These are phyloP conservation scores for Conus ventricosus DNA, from an alignment of 1,140 invertebrate species.

Conservation along the genomic window DNA sequence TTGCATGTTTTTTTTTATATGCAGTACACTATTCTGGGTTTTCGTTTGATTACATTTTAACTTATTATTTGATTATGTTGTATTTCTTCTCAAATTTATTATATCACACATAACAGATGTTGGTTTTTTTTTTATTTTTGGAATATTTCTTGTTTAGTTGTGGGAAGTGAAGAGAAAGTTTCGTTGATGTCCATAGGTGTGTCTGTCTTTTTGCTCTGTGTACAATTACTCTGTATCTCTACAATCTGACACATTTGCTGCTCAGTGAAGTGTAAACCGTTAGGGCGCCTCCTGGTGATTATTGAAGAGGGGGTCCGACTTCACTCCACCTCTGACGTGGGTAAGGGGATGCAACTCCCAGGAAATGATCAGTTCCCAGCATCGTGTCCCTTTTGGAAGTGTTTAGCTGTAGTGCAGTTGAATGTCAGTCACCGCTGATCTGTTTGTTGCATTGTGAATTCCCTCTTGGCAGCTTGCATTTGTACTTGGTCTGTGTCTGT, in stretches of 20 bases:
- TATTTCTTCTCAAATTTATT: too few relatives aligned
- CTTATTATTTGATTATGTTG: too few relatives aligned
- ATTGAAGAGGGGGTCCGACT: slow-evolving; percentile 81
- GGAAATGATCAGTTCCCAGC: not conserved
- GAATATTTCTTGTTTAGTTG: too few relatives aligned
- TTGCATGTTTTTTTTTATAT: not conserved
- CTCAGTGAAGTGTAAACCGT: slow-evolving; percentile 68
- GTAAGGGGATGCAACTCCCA: slow-evolving; percentile 65
- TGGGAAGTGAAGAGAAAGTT: too few relatives aligned
- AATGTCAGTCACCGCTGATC: not conserved
- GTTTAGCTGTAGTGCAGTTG: not conserved
- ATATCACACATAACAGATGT: too few relatives aligned
- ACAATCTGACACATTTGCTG: not conserved
- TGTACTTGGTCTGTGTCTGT: not conserved
- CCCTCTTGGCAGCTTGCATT: not conserved
- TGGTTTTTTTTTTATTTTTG: too few relatives aligned
- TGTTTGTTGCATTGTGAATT: not conserved
- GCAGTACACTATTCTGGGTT: not conserved
- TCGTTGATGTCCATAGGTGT: too few relatives aligned
- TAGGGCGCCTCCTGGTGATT: slow-evolving; percentile 82
- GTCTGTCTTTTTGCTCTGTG: too few relatives aligned
- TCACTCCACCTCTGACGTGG: slow-evolving; percentile 68
- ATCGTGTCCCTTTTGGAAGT: not conserved
- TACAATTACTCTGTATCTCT: not conserved
- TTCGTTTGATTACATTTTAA: not conserved